Conservation (phyloP, 2,113 vertebrate genomes). For the Myrmecobius fasciatus region DNA sequence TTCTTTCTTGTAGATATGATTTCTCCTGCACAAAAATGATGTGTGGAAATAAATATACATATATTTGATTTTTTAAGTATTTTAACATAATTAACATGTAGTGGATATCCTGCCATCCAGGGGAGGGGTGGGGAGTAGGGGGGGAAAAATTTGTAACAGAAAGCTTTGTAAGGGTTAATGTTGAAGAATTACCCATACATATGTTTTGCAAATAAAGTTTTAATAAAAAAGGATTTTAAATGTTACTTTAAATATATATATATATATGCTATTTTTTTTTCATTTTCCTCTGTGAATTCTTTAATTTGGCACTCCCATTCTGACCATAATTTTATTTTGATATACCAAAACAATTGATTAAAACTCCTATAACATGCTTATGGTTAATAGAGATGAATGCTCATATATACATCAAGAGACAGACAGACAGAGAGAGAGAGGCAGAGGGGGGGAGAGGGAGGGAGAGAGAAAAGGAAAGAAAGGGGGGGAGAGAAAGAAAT, state of each 20-base stretch:
- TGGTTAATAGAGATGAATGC: not conserved
- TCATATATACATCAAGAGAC: not conserved
- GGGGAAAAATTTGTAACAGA: no score
- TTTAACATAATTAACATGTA: no score
- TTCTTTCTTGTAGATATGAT: no score
- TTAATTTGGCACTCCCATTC: not conserved
- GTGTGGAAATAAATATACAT: no score
- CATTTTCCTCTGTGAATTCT: not conserved
- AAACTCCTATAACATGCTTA: not conserved
- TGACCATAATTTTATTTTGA: constrained; percentile 16
- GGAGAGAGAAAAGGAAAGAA: accelerated
- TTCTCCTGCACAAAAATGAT: no score
- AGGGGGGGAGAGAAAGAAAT: not conserved
- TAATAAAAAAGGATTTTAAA: constrained; percentile 2
- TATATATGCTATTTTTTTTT: not conserved
- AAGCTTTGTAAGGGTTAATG: no score
- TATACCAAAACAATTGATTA: constrained; percentile 7
- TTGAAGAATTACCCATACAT: no score
- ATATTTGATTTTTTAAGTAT: no score
- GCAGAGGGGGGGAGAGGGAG: no score
- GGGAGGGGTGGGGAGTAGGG: no score
- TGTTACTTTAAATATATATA: not conserved
- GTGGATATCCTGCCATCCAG: no score
- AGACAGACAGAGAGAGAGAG: not conserved
- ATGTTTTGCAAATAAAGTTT: no score